Conservation (phyloP, 2,888 invertebrate genomes). For the Caenorhabditis sp. region DNA sequence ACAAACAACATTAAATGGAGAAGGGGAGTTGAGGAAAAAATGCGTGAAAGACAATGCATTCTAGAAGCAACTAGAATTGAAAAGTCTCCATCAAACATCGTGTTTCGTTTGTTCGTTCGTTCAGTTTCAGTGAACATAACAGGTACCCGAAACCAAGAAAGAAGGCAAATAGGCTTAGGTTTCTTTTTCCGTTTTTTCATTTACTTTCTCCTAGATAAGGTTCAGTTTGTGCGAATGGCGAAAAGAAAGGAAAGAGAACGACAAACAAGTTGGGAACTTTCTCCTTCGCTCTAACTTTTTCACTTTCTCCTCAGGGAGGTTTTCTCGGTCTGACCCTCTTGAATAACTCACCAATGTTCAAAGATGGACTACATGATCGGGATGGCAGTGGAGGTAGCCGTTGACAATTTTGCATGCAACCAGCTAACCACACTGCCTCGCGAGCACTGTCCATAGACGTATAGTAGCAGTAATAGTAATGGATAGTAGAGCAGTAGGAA, state of each 20-base stretch:
- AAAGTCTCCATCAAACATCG: not conserved
- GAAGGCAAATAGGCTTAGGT: slow-evolving; percentile 33
- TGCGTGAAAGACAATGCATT: not conserved
- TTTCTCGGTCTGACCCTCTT: slow-evolving; percentile 31
- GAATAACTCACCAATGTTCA: slow-evolving; percentile 61
- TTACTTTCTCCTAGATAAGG: slow-evolving; percentile 25
- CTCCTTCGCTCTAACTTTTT: slow-evolving; percentile 1
- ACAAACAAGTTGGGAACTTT: slow-evolving; percentile 53
- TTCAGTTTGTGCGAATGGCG: slow-evolving; percentile 17
- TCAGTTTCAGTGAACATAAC: not conserved
- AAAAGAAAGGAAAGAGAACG: slow-evolving; percentile 36
- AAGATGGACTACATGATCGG: slow-evolving; percentile 58
- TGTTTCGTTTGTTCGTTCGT: too few relatives aligned
- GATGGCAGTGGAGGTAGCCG: slow-evolving; percentile 77
- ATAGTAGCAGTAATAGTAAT: slow-evolving; percentile 10
- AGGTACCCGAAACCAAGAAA: slow-evolving; percentile 17
- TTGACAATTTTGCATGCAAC: slow-evolving; percentile 70
- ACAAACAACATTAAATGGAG: not conserved
- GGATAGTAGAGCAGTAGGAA: not conserved
- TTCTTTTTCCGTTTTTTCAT: slow-evolving; percentile 16
- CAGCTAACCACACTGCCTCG: slow-evolving; percentile 79
- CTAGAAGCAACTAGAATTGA: too few relatives aligned
- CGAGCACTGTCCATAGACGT: slow-evolving; percentile 42
- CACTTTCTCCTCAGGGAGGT: slow-evolving; percentile 29
- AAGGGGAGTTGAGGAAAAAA: not conserved